Percentiles rank a stretch among this genome's conserved stretches.
These are phyloP conservation scores for Hippocampus abdominalis DNA, from an alignment of 2,113 vertebrate genomes.

Conservation along the genomic window DNA sequence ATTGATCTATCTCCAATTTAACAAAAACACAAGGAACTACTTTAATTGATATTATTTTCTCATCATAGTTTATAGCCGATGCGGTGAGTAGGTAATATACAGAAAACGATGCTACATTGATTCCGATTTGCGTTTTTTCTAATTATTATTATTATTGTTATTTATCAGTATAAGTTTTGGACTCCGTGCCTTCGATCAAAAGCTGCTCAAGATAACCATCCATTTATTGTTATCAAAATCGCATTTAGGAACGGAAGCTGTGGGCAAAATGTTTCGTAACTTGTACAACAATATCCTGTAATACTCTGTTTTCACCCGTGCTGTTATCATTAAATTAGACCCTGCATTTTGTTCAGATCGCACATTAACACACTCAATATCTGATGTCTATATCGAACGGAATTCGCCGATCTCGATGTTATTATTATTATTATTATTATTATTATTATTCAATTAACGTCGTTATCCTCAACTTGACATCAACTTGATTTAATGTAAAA, in stretches of 20 bases:
- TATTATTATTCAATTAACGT: no score
- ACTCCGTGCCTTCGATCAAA: no score
- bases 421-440: neutral
- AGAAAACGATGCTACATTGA: neutral
- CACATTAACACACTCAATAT: neutral
- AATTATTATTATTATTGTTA: neutral
- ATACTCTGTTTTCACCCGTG: neutral
- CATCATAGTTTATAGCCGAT: no score
- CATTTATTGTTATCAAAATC: neutral
- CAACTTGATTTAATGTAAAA: no score
- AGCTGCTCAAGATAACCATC: neutral
- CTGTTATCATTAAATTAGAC: neutral
- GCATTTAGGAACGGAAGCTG: neutral
- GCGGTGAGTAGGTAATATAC: neutral
- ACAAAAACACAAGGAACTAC: neutral
- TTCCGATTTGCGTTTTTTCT: neutral
- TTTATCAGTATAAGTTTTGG: neutral
- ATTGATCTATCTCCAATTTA: neutral
- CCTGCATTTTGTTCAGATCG: neutral
- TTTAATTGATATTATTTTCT: neutral
- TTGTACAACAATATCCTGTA: neutral
- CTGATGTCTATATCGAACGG: neutral
- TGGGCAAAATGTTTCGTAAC: neutral
- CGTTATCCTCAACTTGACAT: no score
- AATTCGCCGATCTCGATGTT: neutral